Conservation (phyloP, 2,888 invertebrate species). For the Drosophila atripex region DNA sequence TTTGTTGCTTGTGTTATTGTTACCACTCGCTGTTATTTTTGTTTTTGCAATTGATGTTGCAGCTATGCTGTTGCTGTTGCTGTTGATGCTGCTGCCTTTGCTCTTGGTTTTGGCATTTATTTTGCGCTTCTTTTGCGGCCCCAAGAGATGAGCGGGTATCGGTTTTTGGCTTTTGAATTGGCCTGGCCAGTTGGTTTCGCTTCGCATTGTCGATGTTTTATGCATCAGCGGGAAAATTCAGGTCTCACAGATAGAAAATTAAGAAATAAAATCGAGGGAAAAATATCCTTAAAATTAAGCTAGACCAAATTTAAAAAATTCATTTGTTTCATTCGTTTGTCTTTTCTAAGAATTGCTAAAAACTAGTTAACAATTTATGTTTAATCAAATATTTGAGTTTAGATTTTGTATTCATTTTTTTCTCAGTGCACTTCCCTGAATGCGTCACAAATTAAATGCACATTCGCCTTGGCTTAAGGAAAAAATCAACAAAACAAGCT, state of each 20-base stretch:
- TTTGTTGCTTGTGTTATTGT: constrained; percentile 54
- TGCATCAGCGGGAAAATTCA: constrained; percentile 71
- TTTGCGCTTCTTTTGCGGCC: constrained; percentile 65
- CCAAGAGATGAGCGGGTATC: constrained; percentile 44
- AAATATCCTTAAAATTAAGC: not conserved
- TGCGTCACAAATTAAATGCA: constrained; percentile 69
- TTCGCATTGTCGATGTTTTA: constrained; percentile 75
- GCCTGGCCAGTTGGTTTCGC: constrained; percentile 43
- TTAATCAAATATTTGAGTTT: not conserved
- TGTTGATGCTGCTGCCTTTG: constrained; percentile 2
- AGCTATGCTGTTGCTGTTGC: constrained; percentile 1
- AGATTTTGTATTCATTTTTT: not conserved
- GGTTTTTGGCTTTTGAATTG: constrained; percentile 36
- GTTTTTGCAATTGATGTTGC: constrained; percentile 7
- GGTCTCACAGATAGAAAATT: constrained; percentile 42
- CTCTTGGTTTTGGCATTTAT: constrained; percentile 63
- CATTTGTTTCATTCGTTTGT: too few species aligned
- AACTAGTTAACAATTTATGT: not conserved
- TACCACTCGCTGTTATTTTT: constrained; percentile 24
- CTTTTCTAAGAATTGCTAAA: not conserved
- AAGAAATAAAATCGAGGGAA: not conserved
- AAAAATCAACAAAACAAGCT: constrained; percentile 56
- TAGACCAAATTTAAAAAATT: too few species aligned
- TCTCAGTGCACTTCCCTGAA: constrained; percentile 24
- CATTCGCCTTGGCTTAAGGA: constrained; percentile 59